Evolutionary conservation across 2,888 invertebrate genomes (phyloP), one percentile per base, ranked within the genome.

Genomic region (Meandrusa payeni): DNA sequence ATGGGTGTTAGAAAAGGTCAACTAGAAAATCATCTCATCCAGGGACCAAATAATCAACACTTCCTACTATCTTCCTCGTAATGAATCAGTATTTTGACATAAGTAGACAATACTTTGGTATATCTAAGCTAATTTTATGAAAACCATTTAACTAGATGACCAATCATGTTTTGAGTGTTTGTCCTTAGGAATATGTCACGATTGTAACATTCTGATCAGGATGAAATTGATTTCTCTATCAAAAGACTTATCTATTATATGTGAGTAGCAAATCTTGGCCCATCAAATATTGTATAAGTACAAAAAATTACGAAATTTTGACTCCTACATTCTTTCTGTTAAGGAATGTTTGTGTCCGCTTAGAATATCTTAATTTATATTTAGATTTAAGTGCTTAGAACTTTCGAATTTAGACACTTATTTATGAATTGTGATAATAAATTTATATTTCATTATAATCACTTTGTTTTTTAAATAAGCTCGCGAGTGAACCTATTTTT

Each of bases 381-480:
- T 59, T 81, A 83, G 76, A 54, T 60, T 32, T 81, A 79, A 76
- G 76, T 46, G 46, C 66, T 70, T 78, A 81, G 77, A 59, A 63
- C 52, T 70, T 65, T 64, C 59, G 62, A 76, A 67, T 69, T 72
- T 69, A 81, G 76, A 66, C 66, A 71, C 68, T 70, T 81, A 83
- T 86, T 83, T 85, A 83, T 82, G 72, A 73, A 82, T 78, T 86
- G 87, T 87, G 87, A 87, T 87, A 87, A 83, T 86, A 85, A 86
- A 85, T 74, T 71, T 77, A 76, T 76, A 69, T 70, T 69, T 64
- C 60, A 47, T 45, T 42, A 55, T 41, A 53, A 42, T 33, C 11
- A 42, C 27, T 49, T 53, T 50, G 31, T 50, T 52, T 50, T n/a
- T n/a, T n/a, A n/a, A n/a, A n/a, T n/a, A n/a, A n/a, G n/a, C n/a